phyloP scores from a whole-genome alignment of 2,797 vertebrate genomes.

The Apogon talboti region DNA sequence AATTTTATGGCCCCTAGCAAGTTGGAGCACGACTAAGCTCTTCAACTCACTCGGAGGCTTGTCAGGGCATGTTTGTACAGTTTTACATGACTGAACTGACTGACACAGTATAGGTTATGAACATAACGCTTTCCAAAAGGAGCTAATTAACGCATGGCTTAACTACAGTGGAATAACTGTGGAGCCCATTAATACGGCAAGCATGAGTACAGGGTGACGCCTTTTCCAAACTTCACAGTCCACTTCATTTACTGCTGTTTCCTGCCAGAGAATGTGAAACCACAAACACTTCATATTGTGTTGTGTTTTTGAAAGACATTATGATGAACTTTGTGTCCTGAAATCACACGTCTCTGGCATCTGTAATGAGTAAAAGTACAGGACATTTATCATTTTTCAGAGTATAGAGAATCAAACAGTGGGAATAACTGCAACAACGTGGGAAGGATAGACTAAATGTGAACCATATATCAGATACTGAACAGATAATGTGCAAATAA shows the following conservation, averaged over 20 bases:
- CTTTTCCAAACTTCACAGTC: slow-evolving; percentile 39
- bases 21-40: slow-evolving; percentile 37
- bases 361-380: slow-evolving; percentile 12
- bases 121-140: slow-evolving; percentile 65
- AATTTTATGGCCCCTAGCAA: slow-evolving; percentile 45
- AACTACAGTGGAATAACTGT: slow-evolving; percentile 57
- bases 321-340: slow-evolving; percentile 11
- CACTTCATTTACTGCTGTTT: slow-evolving; percentile 49
- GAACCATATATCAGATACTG: slow-evolving; percentile 13
- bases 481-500: slow-evolving; percentile 59
- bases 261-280: slow-evolving; percentile 4
- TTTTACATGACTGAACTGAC: slow-evolving; percentile 65
- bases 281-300: slow-evolving; percentile 4
- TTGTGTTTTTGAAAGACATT: slow-evolving; percentile 36
- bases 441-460: slow-evolving; percentile 18
- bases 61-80: slow-evolving; percentile 62
- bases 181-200: slow-evolving; percentile 56
- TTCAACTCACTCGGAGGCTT: slow-evolving; percentile 23
- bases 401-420: slow-evolving; percentile 21
- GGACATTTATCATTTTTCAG: slow-evolving; percentile 18
- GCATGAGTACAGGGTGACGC: slow-evolving; percentile 38
- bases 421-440: slow-evolving; percentile 14
- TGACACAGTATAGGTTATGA: slow-evolving; percentile 52
- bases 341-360: slow-evolving; percentile 16
- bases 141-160: slow-evolving; percentile 64